These are phyloP conservation scores for Heptranchias perlo DNA, from an alignment of 2,113 vertebrate genomes.

Conservation along the genomic window DNA sequence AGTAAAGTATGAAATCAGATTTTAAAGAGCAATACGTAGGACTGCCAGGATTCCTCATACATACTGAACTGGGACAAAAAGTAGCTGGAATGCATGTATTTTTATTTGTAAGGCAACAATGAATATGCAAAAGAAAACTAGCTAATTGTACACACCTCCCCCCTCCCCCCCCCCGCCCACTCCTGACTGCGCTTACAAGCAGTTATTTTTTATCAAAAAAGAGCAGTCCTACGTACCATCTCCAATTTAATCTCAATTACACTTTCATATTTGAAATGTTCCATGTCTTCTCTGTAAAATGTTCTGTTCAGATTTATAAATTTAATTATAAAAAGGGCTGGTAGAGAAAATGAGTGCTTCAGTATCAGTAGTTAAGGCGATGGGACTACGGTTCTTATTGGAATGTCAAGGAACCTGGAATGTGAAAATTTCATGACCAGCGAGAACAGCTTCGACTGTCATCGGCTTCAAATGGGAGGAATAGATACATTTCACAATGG, in stretches of 20 bases:
- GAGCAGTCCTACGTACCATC: not conserved
- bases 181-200: not conserved
- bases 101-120: constrained; percentile 29
- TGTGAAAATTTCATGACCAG: constrained; percentile 14
- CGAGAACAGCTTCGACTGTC: not conserved
- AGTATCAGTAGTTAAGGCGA: constrained; percentile 26
- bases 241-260: not conserved
- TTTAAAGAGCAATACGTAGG: constrained; percentile 20
- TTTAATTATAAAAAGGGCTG: constrained; percentile 15
- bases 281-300: not conserved
- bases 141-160: not conserved
- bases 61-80: not conserved
- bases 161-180: too few relatives aligned
- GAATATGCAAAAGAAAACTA: constrained; percentile 10
- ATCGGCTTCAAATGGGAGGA: not conserved
- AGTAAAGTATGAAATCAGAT: not conserved
- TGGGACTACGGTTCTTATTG: not conserved
- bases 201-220: not conserved
- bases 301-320: not conserved
- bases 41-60: not conserved
- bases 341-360: not conserved
- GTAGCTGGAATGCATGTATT: not conserved
- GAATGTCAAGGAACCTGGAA: constrained; percentile 13
- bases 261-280: constrained; percentile 6
- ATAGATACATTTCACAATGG: not conserved